phyloP scores from a whole-genome alignment of 2,888 invertebrate species.

The Gari tellinella region DNA sequence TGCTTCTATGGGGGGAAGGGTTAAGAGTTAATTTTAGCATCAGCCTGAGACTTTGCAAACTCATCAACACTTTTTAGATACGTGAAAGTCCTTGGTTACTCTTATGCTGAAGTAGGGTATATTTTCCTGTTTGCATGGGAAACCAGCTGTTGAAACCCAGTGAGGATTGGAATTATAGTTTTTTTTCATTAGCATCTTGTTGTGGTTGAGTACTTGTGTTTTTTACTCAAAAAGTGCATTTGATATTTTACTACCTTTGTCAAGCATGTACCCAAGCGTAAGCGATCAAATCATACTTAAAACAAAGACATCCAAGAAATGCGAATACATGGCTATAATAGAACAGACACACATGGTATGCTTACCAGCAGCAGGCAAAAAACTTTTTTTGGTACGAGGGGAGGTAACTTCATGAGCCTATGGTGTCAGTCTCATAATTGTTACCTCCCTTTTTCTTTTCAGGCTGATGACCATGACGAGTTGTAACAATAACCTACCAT shows the following conservation, averaged over 20 bases:
- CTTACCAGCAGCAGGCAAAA: constrained; percentile 9
- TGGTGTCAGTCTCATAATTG: neutral
- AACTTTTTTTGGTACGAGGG: constrained; percentile 38
- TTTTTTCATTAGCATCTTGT: constrained; percentile 4
- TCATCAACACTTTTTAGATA: no score
- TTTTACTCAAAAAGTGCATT: constrained; percentile 1
- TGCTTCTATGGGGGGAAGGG: no score
- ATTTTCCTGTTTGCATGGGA: constrained; percentile 11
- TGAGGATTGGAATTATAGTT: neutral
- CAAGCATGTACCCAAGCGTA: no score
- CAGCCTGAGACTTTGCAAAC: no score
- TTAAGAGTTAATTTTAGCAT: no score
- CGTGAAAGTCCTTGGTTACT: neutral
- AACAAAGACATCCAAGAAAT: neutral
- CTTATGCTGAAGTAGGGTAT: constrained; percentile 3
- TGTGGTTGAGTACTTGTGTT: neutral
- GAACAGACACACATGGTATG: no score
- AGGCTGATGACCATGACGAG: constrained; percentile 65
- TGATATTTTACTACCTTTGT: no score
- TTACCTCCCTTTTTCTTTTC: constrained; percentile 68
- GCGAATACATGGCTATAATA: no score
- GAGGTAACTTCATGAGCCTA: constrained; percentile 30
- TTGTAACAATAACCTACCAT: constrained; percentile 59
- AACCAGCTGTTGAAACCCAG: constrained; percentile 1
- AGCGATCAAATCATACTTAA: neutral